Base-by-base conservation (phyloP, 2,888 invertebrate species). In the Mimachlamys varia region DNA sequence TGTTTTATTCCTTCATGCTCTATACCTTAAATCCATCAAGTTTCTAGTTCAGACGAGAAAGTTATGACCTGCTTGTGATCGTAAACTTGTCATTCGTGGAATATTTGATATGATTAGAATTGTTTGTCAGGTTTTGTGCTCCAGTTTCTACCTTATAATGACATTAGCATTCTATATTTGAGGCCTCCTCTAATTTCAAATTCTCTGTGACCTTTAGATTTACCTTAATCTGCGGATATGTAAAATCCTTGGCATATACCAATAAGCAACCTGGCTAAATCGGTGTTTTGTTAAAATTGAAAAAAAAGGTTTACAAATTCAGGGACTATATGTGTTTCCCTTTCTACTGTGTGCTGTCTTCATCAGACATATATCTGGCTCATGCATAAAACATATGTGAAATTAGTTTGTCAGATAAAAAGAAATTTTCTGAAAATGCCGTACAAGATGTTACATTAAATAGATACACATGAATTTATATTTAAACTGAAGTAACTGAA, bases 381-480 rank as follows among this genome's bases (percentile, higher is more conserved):
- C 76, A 76, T 76, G 33, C 76, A 76, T 76, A 76, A 76, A 76
- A 76, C 76, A 76, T 76, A 22, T 76, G 27, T 7, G 33, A 76
- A 76, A 76, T 76, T 76, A 76, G 76, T 76, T 76, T 76, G 76
- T 76, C 27, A 27, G 76, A 27, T 76, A 76, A 27, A 76, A 76
- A 76, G 76, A 76, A 62, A 76, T 76, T 27, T 27, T 33, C 10
- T 33, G 2, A 33, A 76, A 19, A 12, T 76, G 27, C 76, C 33
- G 33, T 33, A 76, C 33, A 33, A 22, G 76, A 27, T 76, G 33
- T 76, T 33, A 13, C 76, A 12, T 76, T 76, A 12, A 33, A 76
- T 27, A 76, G 22, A 17, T 27, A 27, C 22, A 22, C 76, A 76
- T 76, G 27, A 76, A 76, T 76, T 33, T 27, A 76, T 76, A 76